Conservation (phyloP, 1,140 invertebrate species). For the Drosophila dunni region DNA sequence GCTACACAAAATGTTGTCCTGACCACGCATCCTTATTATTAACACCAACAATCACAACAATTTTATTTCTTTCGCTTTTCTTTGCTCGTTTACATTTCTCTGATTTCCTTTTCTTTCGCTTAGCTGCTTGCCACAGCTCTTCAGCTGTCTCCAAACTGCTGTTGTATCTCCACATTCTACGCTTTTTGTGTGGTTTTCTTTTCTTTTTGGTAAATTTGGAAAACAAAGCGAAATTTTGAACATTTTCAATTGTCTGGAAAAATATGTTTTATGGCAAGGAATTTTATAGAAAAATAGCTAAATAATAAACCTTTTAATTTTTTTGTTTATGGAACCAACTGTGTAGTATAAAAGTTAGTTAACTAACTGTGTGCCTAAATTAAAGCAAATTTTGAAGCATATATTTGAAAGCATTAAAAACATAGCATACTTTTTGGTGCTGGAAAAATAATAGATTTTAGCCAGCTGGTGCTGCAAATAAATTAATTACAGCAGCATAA, state of each 20-base stretch:
- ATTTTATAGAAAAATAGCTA: background rate
- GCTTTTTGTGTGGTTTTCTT: background rate
- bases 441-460: background rate
- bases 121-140: background rate
- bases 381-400: background rate
- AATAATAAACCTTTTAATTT: no score
- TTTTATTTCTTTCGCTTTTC: constrained; percentile 18
- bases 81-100: background rate
- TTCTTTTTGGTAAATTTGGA: background rate
- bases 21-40: constrained; percentile 50
- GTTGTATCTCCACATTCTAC: background rate
- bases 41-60: constrained; percentile 40
- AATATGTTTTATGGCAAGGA: background rate
- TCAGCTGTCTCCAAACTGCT: no score
- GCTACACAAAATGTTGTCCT: constrained; percentile 27
- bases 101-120: background rate
- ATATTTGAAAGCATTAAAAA: background rate
- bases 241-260: background rate
- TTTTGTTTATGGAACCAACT: no score
- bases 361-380: no score
- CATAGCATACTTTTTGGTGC: background rate
- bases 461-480: no score
- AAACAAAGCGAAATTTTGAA: background rate
- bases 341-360: no score
- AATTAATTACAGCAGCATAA: no score